Base-by-base conservation (phyloP, 2,113 vertebrate species). In the Circaetus cinerascens region DNA sequence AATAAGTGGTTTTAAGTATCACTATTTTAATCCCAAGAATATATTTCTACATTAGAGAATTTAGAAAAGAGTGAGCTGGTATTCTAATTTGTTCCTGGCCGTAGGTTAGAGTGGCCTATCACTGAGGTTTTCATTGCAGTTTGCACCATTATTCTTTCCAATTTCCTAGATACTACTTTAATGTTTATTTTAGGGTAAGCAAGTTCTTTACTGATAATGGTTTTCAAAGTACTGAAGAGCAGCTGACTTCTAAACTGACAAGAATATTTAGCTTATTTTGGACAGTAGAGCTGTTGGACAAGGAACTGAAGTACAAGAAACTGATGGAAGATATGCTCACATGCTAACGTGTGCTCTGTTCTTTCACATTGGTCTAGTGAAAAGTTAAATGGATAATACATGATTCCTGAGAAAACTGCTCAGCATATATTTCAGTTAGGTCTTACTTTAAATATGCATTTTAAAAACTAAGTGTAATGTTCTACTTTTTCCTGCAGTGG, bases 401-500 rank as follows among this genome's bases (percentile, higher is more conserved):
- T 30, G 34, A 46, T 66, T 86, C 56, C 40, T 90, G 48, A 43
- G 7, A 60, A 72, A 30, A 75, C 34, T 63, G 15, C 23, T 87
- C 30, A 5, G 34, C 27, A 7, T 67, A 3, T 50, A 36, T 51
- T 76, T 84, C n/a, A 19, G 11, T 18, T 56, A 32, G 22, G 12
- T 85, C 23, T 89, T 60, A 51, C 22, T 91, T 68, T 15, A 86
- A 55, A 64, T 36, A 32, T 1, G 2, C 2, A 2, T 64, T 90
- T 88, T 72, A 29, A 67, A 91, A 76, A 30, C 27, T 73, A 60
- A 86, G 10, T 1, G 0, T 81, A 48, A 14, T 43, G 22, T 86
- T 95, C 34, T 92, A 4, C 17, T 79, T 86, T 86, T 94, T 46
- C 93, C 97, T 34, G 36, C 76, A 99, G 99, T n/a, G 99, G 99